A percentile compares a stretch with the other conserved stretches of the same genome.
Conservation (phyloP, 1,140 invertebrate species). For the Scaptomyza hsui region DNA sequence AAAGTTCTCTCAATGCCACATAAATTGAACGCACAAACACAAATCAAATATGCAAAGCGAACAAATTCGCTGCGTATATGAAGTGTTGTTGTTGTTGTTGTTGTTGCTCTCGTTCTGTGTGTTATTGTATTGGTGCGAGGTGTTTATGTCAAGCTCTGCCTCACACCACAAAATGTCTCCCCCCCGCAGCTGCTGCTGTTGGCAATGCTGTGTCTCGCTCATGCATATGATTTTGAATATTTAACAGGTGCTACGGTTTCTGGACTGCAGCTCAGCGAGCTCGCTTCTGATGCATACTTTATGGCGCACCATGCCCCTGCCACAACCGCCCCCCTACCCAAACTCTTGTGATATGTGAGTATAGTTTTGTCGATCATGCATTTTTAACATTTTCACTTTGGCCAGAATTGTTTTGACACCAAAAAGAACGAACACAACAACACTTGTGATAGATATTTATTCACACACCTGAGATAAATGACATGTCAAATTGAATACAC, state of each 20-base stretch:
- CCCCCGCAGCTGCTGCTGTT: slow-evolving; percentile 12
- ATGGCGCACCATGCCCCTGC: slow-evolving; percentile 29
- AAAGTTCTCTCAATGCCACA: slow-evolving; percentile 75
- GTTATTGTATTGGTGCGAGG: slow-evolving; percentile 13
- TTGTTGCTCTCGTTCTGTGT: slow-evolving; percentile 3
- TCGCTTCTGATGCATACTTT: slow-evolving; percentile 72
- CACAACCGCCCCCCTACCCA: too few relatives aligned
- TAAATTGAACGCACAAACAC: slow-evolving; percentile 63
- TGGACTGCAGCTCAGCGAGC: slow-evolving; percentile 48
- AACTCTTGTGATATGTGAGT: slow-evolving; percentile 4
- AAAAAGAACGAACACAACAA: background rate
- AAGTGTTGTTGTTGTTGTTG: background rate
- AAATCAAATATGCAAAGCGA: slow-evolving; percentile 80
- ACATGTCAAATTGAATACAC: too few relatives aligned
- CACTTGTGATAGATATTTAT: background rate
- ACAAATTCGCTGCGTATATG: slow-evolving; percentile 44
- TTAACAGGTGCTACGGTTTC: slow-evolving; percentile 69
- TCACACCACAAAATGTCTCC: slow-evolving; percentile 13
- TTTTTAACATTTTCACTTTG: slow-evolving; percentile 5
- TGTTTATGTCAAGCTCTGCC: slow-evolving; percentile 41
- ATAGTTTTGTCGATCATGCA: slow-evolving; percentile 21
- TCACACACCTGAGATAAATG: too few relatives aligned
- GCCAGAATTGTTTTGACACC: background rate
- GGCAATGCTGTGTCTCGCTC: slow-evolving; percentile 44
- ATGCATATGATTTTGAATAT: slow-evolving; percentile 80